These are phyloP conservation scores for Drosophila ambigua DNA, from an alignment of 1,140 invertebrate genomes.

Conservation along the genomic window DNA sequence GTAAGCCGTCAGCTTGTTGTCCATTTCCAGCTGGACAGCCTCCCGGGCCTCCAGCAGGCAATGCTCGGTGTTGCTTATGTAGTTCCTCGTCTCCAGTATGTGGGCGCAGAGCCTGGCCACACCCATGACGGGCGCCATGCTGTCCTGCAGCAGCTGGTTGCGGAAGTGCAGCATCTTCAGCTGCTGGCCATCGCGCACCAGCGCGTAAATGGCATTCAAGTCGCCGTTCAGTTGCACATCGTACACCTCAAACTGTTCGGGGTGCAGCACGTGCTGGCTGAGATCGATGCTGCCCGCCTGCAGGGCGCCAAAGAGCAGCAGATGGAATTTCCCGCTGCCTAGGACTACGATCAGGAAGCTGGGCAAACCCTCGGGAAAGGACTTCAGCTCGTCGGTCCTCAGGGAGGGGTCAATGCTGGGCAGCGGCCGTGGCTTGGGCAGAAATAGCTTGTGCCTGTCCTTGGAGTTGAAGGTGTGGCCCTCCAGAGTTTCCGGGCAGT, in stretches of 20 bases:
- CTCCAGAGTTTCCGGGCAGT: conserved; percentile 42
- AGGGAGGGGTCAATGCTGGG: conserved; percentile 69
- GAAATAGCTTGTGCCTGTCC: conserved; percentile 62
- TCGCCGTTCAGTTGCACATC: conserved; percentile 87
- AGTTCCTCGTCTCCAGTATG: conserved; percentile 87
- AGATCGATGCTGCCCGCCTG: conserved; percentile 90
- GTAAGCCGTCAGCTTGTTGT: conserved; percentile 95
- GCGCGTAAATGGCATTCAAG: conserved; percentile 86
- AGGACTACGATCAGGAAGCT: conserved; percentile 93
- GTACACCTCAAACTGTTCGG: conserved; percentile 86
- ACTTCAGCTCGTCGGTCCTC: conserved; percentile 85
- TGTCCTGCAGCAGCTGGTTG: conserved; percentile 88
- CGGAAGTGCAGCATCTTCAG: conserved; percentile 86
- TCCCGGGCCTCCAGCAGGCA: conserved; percentile 97
- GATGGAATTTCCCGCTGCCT: conserved; percentile 88
- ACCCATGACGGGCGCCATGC: conserved; percentile 88
- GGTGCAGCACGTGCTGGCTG: conserved; percentile 85
- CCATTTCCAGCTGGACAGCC: conserved; percentile 96
- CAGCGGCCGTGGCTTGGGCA: conserved; percentile 56
- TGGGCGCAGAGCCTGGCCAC: conserved; percentile 90
- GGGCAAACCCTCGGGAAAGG: conserved; percentile 88
- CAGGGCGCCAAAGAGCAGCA: conserved; percentile 94
- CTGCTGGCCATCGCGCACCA: conserved; percentile 84
- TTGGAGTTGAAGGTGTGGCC: conserved; percentile 63
- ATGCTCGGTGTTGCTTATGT: conserved; percentile 90